Percentiles rank a stretch among this genome's conserved stretches.
phyloP scores from a whole-genome alignment of 2,888 invertebrate species.

The Cancer borealis region DNA sequence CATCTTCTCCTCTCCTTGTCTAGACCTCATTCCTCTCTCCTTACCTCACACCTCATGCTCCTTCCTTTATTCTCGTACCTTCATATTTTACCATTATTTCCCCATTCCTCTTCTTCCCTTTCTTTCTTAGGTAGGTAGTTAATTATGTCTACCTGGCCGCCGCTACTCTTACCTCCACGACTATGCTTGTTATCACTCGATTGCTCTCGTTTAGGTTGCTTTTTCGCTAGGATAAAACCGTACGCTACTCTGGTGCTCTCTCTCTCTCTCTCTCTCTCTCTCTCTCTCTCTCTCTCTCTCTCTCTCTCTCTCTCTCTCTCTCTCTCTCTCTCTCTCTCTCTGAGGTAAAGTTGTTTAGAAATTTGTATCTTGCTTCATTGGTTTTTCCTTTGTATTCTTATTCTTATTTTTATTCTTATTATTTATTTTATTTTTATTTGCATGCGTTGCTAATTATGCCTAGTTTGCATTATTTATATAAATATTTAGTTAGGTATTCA shows the following conservation, averaged over 20 bases:
- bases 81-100: neutral
- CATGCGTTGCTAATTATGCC: neutral
- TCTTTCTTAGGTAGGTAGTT: neutral
- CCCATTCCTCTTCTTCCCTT: neutral
- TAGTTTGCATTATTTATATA: neutral
- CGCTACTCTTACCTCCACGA: neutral
- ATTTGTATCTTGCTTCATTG: neutral
- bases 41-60: neutral
- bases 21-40: neutral
- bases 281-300: conserved; percentile 40
- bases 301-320: conserved; percentile 40
- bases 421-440: neutral
- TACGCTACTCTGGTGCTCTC: neutral
- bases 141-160: neutral
- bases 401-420: neutral
- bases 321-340: conserved; percentile 9
- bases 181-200: neutral
- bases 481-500: neutral
- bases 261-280: conserved; percentile 37
- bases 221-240: neutral
- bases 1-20: neutral
- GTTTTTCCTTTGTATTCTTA: neutral
- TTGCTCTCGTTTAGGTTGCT: neutral
- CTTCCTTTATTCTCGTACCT: neutral
- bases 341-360: neutral